Percentiles rank a stretch among this genome's conserved stretches.
phyloP scores from a whole-genome alignment of 2,888 invertebrate genomes.

The Petrophora chlorosata region DNA sequence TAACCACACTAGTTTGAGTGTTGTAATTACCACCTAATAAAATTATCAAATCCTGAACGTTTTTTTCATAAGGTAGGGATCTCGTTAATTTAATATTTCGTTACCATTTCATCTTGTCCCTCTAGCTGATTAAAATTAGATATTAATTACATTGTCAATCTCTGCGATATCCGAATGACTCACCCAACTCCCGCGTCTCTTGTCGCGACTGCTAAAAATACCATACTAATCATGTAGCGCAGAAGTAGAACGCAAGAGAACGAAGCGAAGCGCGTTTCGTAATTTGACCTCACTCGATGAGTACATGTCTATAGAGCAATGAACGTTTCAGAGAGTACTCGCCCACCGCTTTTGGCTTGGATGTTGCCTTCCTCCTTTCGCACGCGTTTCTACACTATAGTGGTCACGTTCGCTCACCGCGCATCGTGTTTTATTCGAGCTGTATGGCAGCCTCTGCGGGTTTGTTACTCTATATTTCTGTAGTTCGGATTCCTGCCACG shows the following conservation, averaged over 20 bases:
- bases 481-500: slow-evolving; percentile 56
- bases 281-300: slow-evolving; percentile 54
- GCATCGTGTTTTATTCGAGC: slow-evolving; percentile 23
- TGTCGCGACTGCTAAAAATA: slow-evolving; percentile 12
- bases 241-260: slow-evolving; percentile 75
- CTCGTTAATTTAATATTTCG: too few species aligned
- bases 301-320: slow-evolving; percentile 58
- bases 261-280: slow-evolving; percentile 48
- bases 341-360: slow-evolving; percentile 11
- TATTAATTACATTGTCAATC: too few species aligned
- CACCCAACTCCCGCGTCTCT: not conserved
- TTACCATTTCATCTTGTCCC: too few species aligned
- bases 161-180: too few species aligned
- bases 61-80: too few species aligned
- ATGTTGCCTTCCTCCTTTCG: slow-evolving; percentile 14
- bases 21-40: slow-evolving; percentile 1
- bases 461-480: slow-evolving; percentile 47
- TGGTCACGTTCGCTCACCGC: slow-evolving; percentile 42
- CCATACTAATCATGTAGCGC: slow-evolving; percentile 29
- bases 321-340: slow-evolving; percentile 41
- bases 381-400: slow-evolving; percentile 17
- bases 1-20: not conserved
- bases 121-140: too few species aligned
- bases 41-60: too few species aligned
- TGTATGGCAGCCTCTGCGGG: slow-evolving; percentile 42